Evolutionary conservation across 2,797 vertebrate genomes (phyloP), one percentile per base, ranked within the genome.

Genomic region (Eulemur albifrons): DNA sequence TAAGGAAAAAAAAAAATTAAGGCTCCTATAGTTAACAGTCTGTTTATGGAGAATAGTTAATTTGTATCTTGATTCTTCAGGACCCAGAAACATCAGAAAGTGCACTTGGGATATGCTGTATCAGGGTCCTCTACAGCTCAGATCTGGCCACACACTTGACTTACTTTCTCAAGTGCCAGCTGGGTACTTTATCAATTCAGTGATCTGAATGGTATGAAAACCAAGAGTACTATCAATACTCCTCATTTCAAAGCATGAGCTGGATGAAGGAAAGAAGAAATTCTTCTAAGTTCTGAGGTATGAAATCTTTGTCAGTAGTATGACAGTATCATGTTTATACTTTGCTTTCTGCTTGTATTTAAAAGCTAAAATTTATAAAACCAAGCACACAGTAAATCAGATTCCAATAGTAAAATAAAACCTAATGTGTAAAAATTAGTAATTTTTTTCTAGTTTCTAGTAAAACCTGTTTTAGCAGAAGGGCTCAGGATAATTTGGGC

Each of bases 291-390:
- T 67, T 88, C 88, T 96, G 96, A 97, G 96, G 93, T 96, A 96
- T 88, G 96, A 95, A 76, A 90, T 32, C 94, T 97, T 57, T 93
- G 97, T 98, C 98, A 98, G 98, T 98, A 98, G 98, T 98, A 97
- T 11, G 27, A 92, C 96, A 97, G n/a, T 15, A 2, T 57, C 81
- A 72, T 94, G 80, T 89, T 97, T 90, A 43, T 75, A 96, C 88
- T 95, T 88, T 54, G 85, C 82, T 89, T 93, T 96, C 86, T 84
- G 86, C 94, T 76, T 96, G 90, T 77, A 89, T 20, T 91, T 94
- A 75, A 93, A 45, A 97, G 2, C 27, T 0, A 40, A 96, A 97
- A 15, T 96, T 90, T 96, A 95, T 96, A 96, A 97, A 97, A 97
- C 94, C 94, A 88, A 90, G 85, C 90, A 97, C 96, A 95, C 27